Base-by-base conservation (phyloP, 2,888 invertebrate species). In the Rotaria sp. region DNA sequence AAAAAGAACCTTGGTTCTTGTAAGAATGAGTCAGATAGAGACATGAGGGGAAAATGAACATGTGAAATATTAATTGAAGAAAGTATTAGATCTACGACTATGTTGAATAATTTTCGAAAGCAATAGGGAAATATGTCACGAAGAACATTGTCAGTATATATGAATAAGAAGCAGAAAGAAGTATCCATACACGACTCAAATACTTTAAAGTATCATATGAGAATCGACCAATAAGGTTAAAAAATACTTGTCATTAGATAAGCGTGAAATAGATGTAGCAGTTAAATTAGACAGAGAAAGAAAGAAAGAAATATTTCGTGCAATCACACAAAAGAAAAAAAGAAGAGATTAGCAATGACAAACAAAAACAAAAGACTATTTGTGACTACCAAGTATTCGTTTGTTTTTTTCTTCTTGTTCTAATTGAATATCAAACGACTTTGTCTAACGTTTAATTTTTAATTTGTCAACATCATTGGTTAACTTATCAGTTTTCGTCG, bases 61-160 rank as follows among this genome's bases (percentile, higher is more conserved):
- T n/a, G 57, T n/a, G 57, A n/a, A n/a, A 57, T n/a, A 57, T 57
- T n/a, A 57, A 57, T 57, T 57, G n/a, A 57, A 57, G n/a, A 57
- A 57, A 24, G 24, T n/a, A 57, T 57, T 57, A 57, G 57, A 57
- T n/a, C 57, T 57, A 26, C 57, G 57, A n/a, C 57, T n/a, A 57
- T 57, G 57, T 57, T n/a, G n/a, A 57, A n/a, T n/a, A n/a, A 57
- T 57, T 57, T 57, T 57, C n/a, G 57, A 57, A 57, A 57, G n/a
- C n/a, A 57, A 57, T 57, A 57, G 57, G n/a, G n/a, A 55, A 57
- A 57, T 57, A 10, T n/a, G 26, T n/a, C n/a, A 57, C n/a, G 57
- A 57, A 57, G 57, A 57, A 57, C n/a, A n/a, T 57, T 57, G 57
- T 57, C 57, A 57, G 57, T 57, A 57, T 57, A n/a, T n/a, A 57